Conservation (phyloP, 2,888 invertebrate genomes). For the Aquatica leii region DNA sequence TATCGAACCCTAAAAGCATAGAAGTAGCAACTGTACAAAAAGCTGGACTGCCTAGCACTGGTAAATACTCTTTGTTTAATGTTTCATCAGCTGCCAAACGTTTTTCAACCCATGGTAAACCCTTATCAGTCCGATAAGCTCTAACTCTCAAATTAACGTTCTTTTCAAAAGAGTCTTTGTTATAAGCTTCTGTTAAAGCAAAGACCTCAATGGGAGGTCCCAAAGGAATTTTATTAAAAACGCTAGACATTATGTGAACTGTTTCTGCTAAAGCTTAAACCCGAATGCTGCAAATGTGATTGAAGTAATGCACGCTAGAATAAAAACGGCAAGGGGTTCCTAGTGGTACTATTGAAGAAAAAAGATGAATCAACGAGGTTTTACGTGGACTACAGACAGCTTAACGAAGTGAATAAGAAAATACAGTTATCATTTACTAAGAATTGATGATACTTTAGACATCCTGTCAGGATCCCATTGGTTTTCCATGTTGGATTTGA, state of each 20-base stretch:
- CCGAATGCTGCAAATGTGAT: too few species aligned
- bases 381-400: too few species aligned
- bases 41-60: constrained; percentile 85
- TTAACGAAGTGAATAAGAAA: too few species aligned
- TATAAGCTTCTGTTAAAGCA: constrained; percentile 78
- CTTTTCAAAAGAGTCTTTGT: constrained; percentile 75
- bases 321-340: too few species aligned
- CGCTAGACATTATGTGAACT: constrained; percentile 32
- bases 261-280: too few species aligned
- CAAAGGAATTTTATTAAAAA: constrained; percentile 74
- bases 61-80: constrained; percentile 94
- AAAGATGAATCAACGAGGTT: too few species aligned
- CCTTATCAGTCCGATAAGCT: constrained; percentile 92
- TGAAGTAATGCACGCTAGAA: too few species aligned
- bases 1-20: constrained; percentile 87
- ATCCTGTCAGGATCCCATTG: too few species aligned
- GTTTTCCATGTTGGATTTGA: too few species aligned
- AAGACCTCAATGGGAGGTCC: constrained; percentile 96
- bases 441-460: too few species aligned
- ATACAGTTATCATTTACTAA: too few species aligned
- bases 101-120: constrained; percentile 96
- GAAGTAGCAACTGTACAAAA: constrained; percentile 80
- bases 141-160: constrained; percentile 97
- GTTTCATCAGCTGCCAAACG: constrained; percentile 81
- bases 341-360: too few species aligned